Percentiles rank a stretch among this genome's conserved stretches.
These are phyloP conservation scores for Cassiopea andromeda DNA, from an alignment of 30 jellyfish, hydroid and myxozoan genomes.

Conservation along the genomic window DNA sequence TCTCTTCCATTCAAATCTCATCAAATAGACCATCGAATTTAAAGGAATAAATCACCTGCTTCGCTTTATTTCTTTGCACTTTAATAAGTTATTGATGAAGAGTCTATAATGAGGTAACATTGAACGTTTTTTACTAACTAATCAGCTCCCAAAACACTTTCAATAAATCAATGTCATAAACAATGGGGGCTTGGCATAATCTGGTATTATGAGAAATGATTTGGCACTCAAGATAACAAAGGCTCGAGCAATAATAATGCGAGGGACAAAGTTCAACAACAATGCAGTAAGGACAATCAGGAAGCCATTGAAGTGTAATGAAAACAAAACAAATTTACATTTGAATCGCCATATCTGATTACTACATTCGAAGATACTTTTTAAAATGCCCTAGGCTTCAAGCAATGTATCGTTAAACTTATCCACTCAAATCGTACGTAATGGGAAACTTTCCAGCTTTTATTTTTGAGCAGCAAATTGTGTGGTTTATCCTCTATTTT, in stretches of 20 bases:
- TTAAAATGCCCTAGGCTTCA: too few relatives aligned
- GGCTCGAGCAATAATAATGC: background rate
- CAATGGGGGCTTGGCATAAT: background rate
- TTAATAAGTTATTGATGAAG: background rate
- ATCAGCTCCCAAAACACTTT: background rate
- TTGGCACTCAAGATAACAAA: background rate
- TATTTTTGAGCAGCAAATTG: too few relatives aligned
- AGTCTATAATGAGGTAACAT: background rate
- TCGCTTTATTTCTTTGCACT: background rate
- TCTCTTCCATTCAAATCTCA: background rate
- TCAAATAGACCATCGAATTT: background rate
- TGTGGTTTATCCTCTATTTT: too few relatives aligned
- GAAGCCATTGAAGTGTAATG: background rate
- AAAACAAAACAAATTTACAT: background rate
- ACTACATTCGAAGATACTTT: background rate
- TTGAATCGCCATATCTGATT: background rate
- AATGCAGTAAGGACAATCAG: background rate
- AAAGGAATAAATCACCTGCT: conserved; percentile 1
- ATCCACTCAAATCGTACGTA: too few relatives aligned
- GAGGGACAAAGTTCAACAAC: background rate
- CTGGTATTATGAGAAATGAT: background rate
- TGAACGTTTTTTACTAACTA: background rate
- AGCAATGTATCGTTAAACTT: too few relatives aligned
- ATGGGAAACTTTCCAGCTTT: too few relatives aligned
- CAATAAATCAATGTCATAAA: background rate